Conservation (phyloP, 2,113 vertebrate genomes). For the Gambusia holbrooki region DNA sequence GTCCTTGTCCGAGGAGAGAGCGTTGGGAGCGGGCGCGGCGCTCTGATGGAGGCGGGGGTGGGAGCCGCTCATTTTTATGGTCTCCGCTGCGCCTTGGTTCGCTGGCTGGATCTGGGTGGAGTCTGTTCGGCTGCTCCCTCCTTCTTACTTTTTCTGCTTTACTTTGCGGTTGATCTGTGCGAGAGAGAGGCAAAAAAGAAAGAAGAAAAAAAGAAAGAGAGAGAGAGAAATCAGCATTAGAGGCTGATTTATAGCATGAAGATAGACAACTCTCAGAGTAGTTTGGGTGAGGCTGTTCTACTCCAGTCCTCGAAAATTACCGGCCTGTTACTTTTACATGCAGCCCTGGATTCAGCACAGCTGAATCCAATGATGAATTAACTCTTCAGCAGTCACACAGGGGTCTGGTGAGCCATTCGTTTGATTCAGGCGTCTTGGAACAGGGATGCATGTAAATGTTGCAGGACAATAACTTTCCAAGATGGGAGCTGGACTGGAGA, state of each 20-base stretch:
- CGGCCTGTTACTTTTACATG: too few species aligned
- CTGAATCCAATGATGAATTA: too few species aligned
- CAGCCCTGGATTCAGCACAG: too few species aligned
- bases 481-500: too few species aligned
- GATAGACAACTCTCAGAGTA: constrained; percentile 21
- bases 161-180: constrained; percentile 27
- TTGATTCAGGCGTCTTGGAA: too few species aligned
- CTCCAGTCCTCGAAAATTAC: too few species aligned
- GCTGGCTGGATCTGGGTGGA: constrained; percentile 79
- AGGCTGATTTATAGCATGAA: constrained; percentile 31
- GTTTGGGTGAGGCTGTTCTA: too few species aligned
- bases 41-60: constrained; percentile 86
- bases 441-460: too few species aligned
- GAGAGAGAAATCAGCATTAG: constrained; percentile 20
- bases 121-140: constrained; percentile 60
- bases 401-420: too few species aligned
- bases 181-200: constrained; percentile 31
- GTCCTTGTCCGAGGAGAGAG: constrained; percentile 82
- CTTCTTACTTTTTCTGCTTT: constrained; percentile 24
- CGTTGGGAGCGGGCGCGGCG: constrained; percentile 81
- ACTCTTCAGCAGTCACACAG: too few species aligned
- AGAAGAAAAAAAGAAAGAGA: not conserved
- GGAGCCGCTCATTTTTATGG: constrained; percentile 87
- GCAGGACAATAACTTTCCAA: too few species aligned
- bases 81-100: constrained; percentile 77